These are phyloP conservation scores for Neodiprion lecontei DNA, from an alignment of 1,140 invertebrate species.

Conservation along the genomic window DNA sequence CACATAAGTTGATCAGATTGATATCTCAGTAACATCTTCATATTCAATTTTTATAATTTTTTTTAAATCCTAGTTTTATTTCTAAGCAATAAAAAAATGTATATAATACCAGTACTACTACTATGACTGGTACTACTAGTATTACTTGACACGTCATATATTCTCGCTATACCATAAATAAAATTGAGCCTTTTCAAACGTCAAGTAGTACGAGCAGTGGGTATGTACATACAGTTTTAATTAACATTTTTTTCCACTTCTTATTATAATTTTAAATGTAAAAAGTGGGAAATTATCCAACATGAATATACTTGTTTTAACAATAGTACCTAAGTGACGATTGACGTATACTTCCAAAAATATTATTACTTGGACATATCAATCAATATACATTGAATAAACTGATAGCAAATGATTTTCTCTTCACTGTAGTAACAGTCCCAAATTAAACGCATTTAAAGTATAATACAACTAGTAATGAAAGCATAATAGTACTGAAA, in stretches of 20 bases:
- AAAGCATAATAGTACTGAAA: no score
- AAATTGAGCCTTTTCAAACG: conserved; percentile 27
- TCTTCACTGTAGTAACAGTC: no score
- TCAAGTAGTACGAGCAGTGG: conserved; percentile 39
- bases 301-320: no score
- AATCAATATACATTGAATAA: no score
- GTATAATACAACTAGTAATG: no score
- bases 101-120: neutral
- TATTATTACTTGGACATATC: no score
- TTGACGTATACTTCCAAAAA: no score
- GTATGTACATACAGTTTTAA: conserved; percentile 35
- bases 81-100: no score
- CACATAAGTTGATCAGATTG: neutral
- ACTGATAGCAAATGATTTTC: no score
- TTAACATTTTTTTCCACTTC: neutral
- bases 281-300: neutral
- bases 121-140: neutral
- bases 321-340: no score
- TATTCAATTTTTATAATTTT: neutral
- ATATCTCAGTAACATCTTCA: neutral
- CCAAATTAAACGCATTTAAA: no score
- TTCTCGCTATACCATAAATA: conserved; percentile 34
- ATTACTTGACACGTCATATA: neutral
- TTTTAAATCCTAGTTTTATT: neutral
- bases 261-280: neutral